Evolutionary conservation across 2,113 vertebrate genomes (phyloP), one percentile per base, ranked within the genome.

Genomic region (Antidorcas marsupialis): DNA sequence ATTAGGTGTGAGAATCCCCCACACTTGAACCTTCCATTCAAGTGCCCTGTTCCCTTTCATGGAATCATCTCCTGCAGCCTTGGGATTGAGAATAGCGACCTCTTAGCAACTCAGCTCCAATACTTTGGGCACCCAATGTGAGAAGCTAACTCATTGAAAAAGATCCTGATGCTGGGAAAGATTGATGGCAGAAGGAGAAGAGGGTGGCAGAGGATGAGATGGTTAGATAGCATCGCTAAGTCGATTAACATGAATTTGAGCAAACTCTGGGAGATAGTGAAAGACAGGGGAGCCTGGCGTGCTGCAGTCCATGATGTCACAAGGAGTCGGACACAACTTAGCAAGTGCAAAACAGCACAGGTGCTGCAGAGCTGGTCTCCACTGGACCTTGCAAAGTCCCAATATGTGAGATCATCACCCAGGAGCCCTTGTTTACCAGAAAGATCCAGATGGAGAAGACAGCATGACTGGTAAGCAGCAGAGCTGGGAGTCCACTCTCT

Each of bases 1-100:
- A 1, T 7, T 45, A 27, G 47, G 21, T 3, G 2, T 60, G 27
- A 47, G 47, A 47, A 47, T 47, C 50, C 21, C 27, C 9, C 2
- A 7, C 4, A 90, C 27, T 17, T 30, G 10, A 30, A 39, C 0
- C 17, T 23, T 39, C 83, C 45, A 64, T n/a, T 33, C 2, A 0
- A 52, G 43, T 12, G 9, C 14, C 55, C 83, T 7, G 6, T 39
- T 19, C 33, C 23, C 3, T 60, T 47, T 21, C 36, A 0, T 4
- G 30, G 33, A 7, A 55, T 47, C 17, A 27, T 28, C 67, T 67
- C 5, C 5, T 53, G 57, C 30, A 15, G 12, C 60, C 59, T 67
- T 64, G 52, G 30, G 2, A 28, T 19, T 23, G 28, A 89, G 59
- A 21, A 39, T 9, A 82, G 30, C 0, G 7, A 52, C 28, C 39